Percentiles rank a stretch among this genome's conserved stretches.
Conservation (phyloP, 2,113 vertebrate genomes). For the Archilochus colubris region DNA sequence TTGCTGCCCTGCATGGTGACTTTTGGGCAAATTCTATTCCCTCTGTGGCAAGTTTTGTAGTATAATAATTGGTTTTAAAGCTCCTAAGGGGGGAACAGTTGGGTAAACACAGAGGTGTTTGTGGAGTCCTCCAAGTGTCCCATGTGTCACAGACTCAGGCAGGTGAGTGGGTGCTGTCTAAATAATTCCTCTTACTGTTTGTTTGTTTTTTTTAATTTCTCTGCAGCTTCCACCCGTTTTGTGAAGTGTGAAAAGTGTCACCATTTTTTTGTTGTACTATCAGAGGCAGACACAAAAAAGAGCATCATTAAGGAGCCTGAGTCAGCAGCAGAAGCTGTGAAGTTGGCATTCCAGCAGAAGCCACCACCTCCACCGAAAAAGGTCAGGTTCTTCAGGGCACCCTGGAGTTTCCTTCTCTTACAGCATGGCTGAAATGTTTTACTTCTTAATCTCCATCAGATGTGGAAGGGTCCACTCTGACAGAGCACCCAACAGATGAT, state of each 20-base stretch:
- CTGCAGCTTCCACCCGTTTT: slow-evolving; percentile 92
- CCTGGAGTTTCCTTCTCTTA: not conserved
- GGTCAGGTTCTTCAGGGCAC: slow-evolving; percentile 67
- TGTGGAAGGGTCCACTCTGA: not conserved
- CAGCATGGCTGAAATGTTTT: not conserved
- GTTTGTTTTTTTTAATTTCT: not conserved
- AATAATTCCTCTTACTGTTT: not conserved
- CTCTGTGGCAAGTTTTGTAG: not conserved
- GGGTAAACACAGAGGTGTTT: not conserved
- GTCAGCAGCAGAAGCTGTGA: slow-evolving; percentile 92
- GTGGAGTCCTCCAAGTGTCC: not conserved
- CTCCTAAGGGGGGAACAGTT: not conserved
- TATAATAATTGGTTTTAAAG: not conserved
- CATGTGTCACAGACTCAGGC: not conserved
- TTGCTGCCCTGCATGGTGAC: not conserved
- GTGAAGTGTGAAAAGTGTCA: slow-evolving; percentile 99
- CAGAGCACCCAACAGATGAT: not conserved
- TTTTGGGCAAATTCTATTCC: not conserved
- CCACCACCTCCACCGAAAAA: slow-evolving; percentile 97
- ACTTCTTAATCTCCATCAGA: not conserved
- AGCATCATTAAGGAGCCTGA: slow-evolving; percentile 93
- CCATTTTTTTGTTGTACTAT: slow-evolving; percentile 98
- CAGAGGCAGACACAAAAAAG: slow-evolving; percentile 96
- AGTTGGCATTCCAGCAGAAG: slow-evolving; percentile 94
- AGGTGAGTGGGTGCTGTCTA: not conserved